Conservation (phyloP, 2,888 invertebrate genomes). For the Aplocera efformata region DNA sequence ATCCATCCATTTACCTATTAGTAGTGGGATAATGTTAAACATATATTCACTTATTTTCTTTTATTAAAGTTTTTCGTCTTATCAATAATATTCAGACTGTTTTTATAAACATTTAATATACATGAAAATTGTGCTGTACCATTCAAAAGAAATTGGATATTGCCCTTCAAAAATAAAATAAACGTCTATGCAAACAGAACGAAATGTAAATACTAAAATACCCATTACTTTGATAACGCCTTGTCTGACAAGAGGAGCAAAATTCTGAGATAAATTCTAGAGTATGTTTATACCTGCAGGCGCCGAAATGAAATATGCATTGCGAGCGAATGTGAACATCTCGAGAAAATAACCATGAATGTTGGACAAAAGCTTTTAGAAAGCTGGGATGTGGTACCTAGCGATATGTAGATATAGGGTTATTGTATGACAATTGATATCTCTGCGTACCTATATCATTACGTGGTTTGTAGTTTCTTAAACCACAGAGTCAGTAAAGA, state of each 20-base stretch:
- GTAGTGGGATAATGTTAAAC: no score
- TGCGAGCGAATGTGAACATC: slow-evolving; percentile 43
- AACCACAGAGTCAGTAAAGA: no score
- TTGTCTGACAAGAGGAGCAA: slow-evolving; percentile 13
- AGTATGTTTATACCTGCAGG: slow-evolving; percentile 18
- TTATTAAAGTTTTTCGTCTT: no score
- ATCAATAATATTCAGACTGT: not conserved
- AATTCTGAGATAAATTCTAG: slow-evolving; percentile 7
- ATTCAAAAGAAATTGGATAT: slow-evolving; percentile 2
- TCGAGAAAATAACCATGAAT: slow-evolving; percentile 50
- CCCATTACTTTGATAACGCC: slow-evolving; percentile 6
- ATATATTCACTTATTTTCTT: no score
- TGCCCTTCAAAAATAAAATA: slow-evolving; percentile 1
- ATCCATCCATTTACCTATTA: no score
- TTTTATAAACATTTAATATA: not conserved
- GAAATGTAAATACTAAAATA: slow-evolving; percentile 4
- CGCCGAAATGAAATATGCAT: slow-evolving; percentile 53
- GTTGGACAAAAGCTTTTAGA: slow-evolving; percentile 67
- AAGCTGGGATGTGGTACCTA: slow-evolving; percentile 41
- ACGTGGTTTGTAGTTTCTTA: slow-evolving; percentile 2
- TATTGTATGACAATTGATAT: slow-evolving; percentile 11
- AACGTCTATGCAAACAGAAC: slow-evolving; percentile 4
- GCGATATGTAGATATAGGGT: slow-evolving; percentile 11
- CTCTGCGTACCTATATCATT: slow-evolving; percentile 3
- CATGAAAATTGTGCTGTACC: not conserved